Conservation (phyloP, 2,113 vertebrate species). For the Scalopus aquaticus region DNA sequence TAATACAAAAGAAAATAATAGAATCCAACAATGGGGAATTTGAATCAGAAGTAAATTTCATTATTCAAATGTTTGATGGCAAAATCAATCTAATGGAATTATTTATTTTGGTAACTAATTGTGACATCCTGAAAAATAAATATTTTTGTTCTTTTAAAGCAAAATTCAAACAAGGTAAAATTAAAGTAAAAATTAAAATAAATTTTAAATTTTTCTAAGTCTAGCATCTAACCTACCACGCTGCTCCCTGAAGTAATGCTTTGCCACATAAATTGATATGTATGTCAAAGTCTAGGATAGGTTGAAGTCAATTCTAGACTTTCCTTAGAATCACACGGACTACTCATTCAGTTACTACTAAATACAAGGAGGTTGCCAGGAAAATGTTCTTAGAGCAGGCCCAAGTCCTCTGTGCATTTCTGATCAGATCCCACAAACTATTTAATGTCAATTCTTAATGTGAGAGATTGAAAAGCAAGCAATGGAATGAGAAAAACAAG, state of each 20-base stretch:
- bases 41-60: slow-evolving; percentile 38
- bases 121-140: background rate
- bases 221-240: background rate
- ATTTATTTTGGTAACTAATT: slow-evolving; percentile 12
- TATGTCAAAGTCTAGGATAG: background rate
- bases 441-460: background rate
- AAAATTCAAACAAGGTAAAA: background rate
- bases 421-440: background rate
- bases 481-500: background rate
- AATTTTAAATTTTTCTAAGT: background rate
- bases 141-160: background rate
- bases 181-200: no score
- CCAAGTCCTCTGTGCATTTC: background rate
- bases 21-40: background rate
- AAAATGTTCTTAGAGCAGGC: background rate
- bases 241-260: background rate
- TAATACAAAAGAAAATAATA: slow-evolving; percentile 54
- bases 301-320: background rate
- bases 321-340: background rate
- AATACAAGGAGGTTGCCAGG: background rate
- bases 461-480: background rate
- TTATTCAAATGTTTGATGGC: background rate
- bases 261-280: background rate
- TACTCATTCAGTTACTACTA: background rate
- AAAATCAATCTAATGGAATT: slow-evolving; percentile 43